A percentile compares a stretch with the other conserved stretches of the same genome.
phyloP scores from a whole-genome alignment of 2,888 invertebrate species.

The Drosophila neonasuta region DNA sequence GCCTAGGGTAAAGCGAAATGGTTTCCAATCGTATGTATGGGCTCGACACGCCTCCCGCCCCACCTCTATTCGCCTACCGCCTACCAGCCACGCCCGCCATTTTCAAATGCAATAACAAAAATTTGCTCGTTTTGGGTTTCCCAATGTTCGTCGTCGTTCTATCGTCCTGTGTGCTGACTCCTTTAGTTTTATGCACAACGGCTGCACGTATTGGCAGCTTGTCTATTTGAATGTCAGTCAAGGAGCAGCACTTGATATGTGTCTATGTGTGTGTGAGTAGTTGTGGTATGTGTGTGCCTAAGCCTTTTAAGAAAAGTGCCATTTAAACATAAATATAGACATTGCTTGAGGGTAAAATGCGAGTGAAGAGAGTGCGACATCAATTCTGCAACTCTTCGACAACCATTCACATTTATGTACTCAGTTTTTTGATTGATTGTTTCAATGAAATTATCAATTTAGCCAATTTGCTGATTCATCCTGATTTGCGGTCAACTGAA shows the following conservation, averaged over 20 bases:
- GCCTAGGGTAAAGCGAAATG: slow-evolving; percentile 17
- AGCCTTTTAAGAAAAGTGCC: slow-evolving; percentile 75
- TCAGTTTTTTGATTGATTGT: slow-evolving; percentile 70
- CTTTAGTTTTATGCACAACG: slow-evolving; percentile 75
- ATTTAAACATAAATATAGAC: slow-evolving; percentile 77
- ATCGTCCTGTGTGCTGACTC: slow-evolving; percentile 56
- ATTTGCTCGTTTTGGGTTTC: slow-evolving; percentile 69
- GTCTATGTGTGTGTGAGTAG: slow-evolving; percentile 15
- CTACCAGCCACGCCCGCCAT: slow-evolving; percentile 64
- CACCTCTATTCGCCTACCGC: not conserved
- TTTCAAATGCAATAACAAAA: slow-evolving; percentile 75
- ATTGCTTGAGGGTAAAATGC: slow-evolving; percentile 50
- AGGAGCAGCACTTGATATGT: slow-evolving; percentile 30
- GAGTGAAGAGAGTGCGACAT: slow-evolving; percentile 18
- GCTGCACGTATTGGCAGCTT: slow-evolving; percentile 73
- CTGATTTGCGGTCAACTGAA: slow-evolving; percentile 25
- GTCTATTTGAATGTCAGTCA: slow-evolving; percentile 75
- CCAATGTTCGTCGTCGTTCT: slow-evolving; percentile 36
- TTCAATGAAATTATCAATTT: slow-evolving; percentile 75
- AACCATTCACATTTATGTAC: slow-evolving; percentile 63
- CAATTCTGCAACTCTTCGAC: slow-evolving; percentile 18
- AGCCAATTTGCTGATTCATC: slow-evolving; percentile 55
- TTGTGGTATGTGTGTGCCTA: slow-evolving; percentile 50
- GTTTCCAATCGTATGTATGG: slow-evolving; percentile 66
- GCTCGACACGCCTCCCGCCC: slow-evolving; percentile 54